Base-by-base conservation (phyloP, 2,797 vertebrate species). In the Ctenopoma kingsleyae region DNA sequence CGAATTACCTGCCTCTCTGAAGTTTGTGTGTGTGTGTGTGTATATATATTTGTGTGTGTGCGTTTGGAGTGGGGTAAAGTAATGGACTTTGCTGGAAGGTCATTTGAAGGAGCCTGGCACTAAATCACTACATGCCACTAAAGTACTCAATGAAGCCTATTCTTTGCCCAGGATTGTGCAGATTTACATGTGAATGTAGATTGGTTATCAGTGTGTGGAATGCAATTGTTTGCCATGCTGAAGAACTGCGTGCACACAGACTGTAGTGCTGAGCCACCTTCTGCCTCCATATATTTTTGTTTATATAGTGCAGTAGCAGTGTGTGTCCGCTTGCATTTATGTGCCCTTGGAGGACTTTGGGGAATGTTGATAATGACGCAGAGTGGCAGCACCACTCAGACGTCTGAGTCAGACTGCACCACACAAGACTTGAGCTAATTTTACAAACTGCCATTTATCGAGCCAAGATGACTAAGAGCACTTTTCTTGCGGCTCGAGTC, bases 21-120 rank as follows among this genome's bases (percentile, higher is more conserved):
- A 62, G 77, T 76, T 67, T 43, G 41, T 63, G 48, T 71, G 67
- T 53, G 68, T 67, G 56, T 62, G 67, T 55, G 56, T 32, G 0
- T 32, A 9, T 32, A 0, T 32, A 2, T 32, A 9, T 32, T 43
- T 67, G 51, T 67, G 51, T 67, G 49, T 66, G 60, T 76, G 43
- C 54, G 55, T 57, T 53, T 27, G 59, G 56, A 52, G 65, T 23
- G 48, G 36, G 64, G 44, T 75, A 75, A 78, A 81, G 74, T 90
- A 89, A 87, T 86, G 76, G 83, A 80, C 76, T 88, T 76, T 74
- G 58, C 75, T 70, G 56, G 62, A 89, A 91, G 89, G 89, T 88
- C 83, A 63, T 82, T 73, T 89, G 81, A 90, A 91, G 87, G 90
- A 87, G 76, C 51, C 75, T 64, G 53, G 52, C 70, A 70, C 71